Conservation (phyloP, 1,140 invertebrate species). For the Lepidurus packardi region DNA sequence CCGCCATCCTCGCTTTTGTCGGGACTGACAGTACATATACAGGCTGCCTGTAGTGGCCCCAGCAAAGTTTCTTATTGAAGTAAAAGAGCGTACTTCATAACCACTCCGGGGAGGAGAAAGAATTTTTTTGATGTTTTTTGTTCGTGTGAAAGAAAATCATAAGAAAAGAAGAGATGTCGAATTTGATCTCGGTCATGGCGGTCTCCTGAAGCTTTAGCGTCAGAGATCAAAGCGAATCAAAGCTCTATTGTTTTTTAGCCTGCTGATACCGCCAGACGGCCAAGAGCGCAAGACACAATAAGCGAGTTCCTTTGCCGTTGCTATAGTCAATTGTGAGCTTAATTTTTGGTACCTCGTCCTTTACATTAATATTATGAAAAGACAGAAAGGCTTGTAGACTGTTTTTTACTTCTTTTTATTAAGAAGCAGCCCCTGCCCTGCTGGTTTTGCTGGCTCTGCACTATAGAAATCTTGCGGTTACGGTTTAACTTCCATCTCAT, state of each 20-base stretch:
- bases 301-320: background rate
- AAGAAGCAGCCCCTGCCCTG: background rate
- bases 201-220: constrained; percentile 7
- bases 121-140: background rate
- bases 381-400: background rate
- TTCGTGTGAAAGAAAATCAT: background rate
- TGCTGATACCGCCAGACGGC: constrained; percentile 12
- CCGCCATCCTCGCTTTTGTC: constrained; percentile 17
- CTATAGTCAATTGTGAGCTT: constrained; percentile 15
- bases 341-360: background rate
- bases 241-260: constrained; percentile 16
- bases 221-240: constrained; percentile 19
- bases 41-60: background rate
- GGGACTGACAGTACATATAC: background rate
- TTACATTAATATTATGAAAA: background rate
- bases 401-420: too few species aligned
- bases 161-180: constrained; percentile 19
- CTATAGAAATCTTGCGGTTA: background rate
- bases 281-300: background rate
- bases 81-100: constrained; percentile 19
- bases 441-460: background rate
- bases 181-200: constrained; percentile 18
- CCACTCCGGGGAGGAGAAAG: background rate
- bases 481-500: too few species aligned
- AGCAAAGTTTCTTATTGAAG: background rate